Evolutionary conservation across 1,140 invertebrate genomes (phyloP).

Genomic region (Heterodera schachtii): DNA sequence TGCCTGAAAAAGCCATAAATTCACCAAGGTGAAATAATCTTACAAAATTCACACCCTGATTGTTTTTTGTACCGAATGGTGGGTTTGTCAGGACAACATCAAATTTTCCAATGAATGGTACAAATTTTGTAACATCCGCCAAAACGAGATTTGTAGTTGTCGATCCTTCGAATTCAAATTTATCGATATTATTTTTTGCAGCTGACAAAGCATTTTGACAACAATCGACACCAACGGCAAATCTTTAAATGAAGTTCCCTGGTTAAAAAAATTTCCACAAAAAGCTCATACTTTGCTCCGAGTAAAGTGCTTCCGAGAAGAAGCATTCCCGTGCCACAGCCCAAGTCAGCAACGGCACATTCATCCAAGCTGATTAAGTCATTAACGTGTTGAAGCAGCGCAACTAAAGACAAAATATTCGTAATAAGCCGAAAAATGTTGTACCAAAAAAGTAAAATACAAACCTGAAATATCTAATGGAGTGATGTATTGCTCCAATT

Average conservation of each 20-base stretch:
- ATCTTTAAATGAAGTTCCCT: slow-evolving; percentile 1
- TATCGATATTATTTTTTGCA: slow-evolving; percentile 23
- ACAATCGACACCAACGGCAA: slow-evolving; percentile 35
- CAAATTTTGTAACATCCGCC: not conserved
- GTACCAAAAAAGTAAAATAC: not conserved
- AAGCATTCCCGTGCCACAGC: slow-evolving; percentile 36
- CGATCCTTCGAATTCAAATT: slow-evolving; percentile 14
- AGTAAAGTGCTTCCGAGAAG: slow-evolving; percentile 25
- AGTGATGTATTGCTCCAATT: slow-evolving; percentile 40
- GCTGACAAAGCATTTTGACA: slow-evolving; percentile 19
- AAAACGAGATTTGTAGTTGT: slow-evolving; percentile 29
- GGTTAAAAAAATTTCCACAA: not conserved
- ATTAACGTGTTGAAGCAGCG: slow-evolving; percentile 9
- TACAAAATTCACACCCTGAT: slow-evolving; percentile 23
- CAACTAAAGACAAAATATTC: not conserved
- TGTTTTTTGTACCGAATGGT: slow-evolving; percentile 45
- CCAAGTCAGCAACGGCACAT: slow-evolving; percentile 25
- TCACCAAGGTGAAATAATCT: not conserved
- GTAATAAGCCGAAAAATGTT: not conserved
- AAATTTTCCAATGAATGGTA: slow-evolving; percentile 28
- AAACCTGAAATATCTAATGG: slow-evolving; percentile 29
- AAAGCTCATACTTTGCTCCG: slow-evolving; percentile 15
- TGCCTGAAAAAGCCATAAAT: slow-evolving; percentile 30
- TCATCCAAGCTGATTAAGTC: slow-evolving; percentile 13
- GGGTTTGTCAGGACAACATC: slow-evolving; percentile 43